Conservation (phyloP, 2,797 vertebrate genomes). For the Premnoplex brunnescens region DNA sequence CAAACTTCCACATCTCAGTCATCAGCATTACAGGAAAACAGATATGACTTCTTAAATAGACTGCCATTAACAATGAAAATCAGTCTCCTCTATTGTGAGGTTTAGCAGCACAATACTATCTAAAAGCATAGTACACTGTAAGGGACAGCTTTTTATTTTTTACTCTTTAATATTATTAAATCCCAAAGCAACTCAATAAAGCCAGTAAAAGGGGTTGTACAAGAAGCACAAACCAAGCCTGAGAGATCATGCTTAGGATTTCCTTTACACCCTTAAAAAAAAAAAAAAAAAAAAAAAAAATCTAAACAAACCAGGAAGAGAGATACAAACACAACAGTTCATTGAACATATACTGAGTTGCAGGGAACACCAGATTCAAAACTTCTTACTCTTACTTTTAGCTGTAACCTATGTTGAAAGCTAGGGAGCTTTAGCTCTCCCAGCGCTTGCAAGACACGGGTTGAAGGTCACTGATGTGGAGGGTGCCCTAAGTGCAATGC, state of each 20-base stretch:
- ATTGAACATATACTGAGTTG: not conserved
- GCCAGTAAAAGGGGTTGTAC: not conserved
- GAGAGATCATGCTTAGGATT: not conserved
- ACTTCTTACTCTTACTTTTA: not conserved
- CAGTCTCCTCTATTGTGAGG: not conserved
- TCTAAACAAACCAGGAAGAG: not conserved
- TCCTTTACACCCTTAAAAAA: fast-evolving
- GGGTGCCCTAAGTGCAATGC: not conserved
- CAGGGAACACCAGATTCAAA: not conserved
- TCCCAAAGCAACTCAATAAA: not conserved
- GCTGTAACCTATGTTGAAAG: not conserved
- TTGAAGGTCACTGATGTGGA: not conserved
- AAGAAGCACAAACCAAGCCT: not conserved
- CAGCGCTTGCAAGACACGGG: not conserved
- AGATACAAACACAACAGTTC: not conserved
- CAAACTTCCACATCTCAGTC: constrained; percentile 1
- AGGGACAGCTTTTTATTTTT: not conserved
- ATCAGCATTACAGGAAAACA: not conserved
- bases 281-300: not conserved
- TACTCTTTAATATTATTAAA: not conserved
- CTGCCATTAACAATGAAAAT: not conserved
- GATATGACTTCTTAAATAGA: not conserved
- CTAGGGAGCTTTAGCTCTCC: not conserved
- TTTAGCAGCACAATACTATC: not conserved
- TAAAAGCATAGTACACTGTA: not conserved